phyloP scores from a whole-genome alignment of 53 echinoderm and acorn worm genomes.

The Zoroaster sp. region DNA sequence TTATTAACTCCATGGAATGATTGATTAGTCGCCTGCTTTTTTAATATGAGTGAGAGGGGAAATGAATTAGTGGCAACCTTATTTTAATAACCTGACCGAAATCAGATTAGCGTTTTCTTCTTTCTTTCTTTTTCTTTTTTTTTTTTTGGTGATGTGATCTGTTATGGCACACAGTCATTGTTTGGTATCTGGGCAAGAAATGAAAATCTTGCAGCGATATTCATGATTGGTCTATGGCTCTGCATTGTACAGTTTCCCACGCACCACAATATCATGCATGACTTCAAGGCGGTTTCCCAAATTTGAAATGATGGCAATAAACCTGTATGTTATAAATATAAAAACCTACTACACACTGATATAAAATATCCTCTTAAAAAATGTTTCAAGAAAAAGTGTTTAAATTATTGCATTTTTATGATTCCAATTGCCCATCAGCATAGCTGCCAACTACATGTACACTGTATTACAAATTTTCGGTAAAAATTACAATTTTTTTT shows the following conservation, averaged over 20 bases:
- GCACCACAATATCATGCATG: too few species aligned
- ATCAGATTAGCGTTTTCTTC: slow-evolving; percentile 33
- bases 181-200: slow-evolving; percentile 16
- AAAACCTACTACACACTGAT: too few species aligned
- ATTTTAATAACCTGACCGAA: slow-evolving; percentile 19
- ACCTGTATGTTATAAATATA: too few species aligned
- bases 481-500: too few species aligned
- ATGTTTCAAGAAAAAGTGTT: not conserved
- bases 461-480: not conserved
- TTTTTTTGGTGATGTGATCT: slow-evolving; percentile 28
- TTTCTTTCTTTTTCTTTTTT: not conserved
- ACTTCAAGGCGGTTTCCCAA: too few species aligned
- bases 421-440: not conserved
- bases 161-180: slow-evolving; percentile 34
- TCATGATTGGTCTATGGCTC: not conserved
- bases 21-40: slow-evolving; percentile 39
- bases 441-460: not conserved
- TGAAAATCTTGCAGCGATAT: not conserved
- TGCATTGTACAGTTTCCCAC: too few species aligned
- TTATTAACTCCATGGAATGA: slow-evolving; percentile 47
- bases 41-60: slow-evolving; percentile 51
- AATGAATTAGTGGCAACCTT: slow-evolving; percentile 50
- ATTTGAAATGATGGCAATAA: too few species aligned
- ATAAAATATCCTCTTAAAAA: too few species aligned
- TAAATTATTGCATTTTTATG: not conserved